Conservation (phyloP, 2,888 invertebrate genomes). For the Phaedon cochleariae region DNA sequence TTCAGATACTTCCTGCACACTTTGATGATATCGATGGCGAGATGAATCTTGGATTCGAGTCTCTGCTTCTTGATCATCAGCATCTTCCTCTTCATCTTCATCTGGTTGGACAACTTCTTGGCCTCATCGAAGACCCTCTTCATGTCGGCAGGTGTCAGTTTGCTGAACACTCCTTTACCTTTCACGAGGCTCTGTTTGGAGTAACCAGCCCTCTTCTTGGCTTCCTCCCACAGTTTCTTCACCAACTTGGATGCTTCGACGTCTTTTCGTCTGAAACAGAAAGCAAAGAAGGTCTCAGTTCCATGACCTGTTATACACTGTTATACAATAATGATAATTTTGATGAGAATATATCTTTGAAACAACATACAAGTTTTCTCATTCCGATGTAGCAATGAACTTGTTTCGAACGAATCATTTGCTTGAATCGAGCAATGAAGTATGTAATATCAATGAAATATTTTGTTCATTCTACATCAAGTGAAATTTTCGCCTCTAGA, state of each 20-base stretch:
- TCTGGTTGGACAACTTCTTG: constrained; percentile 29
- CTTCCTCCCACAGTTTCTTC: constrained; percentile 31
- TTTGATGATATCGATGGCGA: constrained; percentile 32
- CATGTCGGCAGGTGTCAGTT: constrained; percentile 24
- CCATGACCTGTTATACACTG: too few species aligned
- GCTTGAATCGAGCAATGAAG: too few species aligned
- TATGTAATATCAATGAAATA: too few species aligned
- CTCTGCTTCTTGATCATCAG: constrained; percentile 22
- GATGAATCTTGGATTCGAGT: constrained; percentile 31
- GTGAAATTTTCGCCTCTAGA: too few species aligned
- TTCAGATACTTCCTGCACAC: constrained; percentile 29
- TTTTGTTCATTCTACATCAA: too few species aligned
- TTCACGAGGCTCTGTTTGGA: not conserved
- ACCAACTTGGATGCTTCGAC: constrained; percentile 29
- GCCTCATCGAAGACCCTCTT: constrained; percentile 30
- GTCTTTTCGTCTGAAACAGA: constrained; percentile 14
- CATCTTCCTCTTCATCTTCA: constrained; percentile 27
- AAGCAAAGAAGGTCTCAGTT: too few species aligned
- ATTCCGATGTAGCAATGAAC: too few species aligned
- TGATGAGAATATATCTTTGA: too few species aligned
- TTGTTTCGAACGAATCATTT: too few species aligned
- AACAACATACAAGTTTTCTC: too few species aligned
- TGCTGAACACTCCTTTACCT: constrained; percentile 2
- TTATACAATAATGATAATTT: too few species aligned
- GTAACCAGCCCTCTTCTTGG: constrained; percentile 17